Evolutionary conservation across 1,140 invertebrate species (phyloP), one percentile per base, ranked within the genome.

Genomic region (Dreissena rostriformis): DNA sequence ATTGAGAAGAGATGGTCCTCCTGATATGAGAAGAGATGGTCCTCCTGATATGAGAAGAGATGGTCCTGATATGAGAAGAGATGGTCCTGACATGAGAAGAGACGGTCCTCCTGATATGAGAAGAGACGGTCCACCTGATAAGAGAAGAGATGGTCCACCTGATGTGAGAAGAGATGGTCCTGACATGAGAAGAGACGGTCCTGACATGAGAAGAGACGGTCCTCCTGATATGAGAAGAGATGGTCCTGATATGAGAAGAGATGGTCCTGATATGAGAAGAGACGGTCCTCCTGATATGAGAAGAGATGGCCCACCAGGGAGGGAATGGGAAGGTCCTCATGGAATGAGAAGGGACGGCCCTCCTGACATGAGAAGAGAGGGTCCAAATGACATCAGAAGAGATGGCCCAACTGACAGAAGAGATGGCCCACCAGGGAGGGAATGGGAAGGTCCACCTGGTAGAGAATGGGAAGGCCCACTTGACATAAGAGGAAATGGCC

Each of bases 31-130:
- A 72, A 53, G 80, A 51, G 78, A 75, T 68, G 78, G 15, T 5
- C 71, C 66, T 55, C 53, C 65, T 67, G 82, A 57, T 71, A 15
- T 70, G 52, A 77, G 39, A 8, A 86, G 86, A 68, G 86, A 79
- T 19, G 65, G 19, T 28, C 53, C 57, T 72, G 77, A 85, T 80
- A 52, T 63, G 55, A 72, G 73, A 49, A 22, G 67, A 66, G 86
- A 88, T 39, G 53, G 72, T 17, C 57, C 52, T 53, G 57, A 61
- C 22, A n/a, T 61, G 17, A 61, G 57, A 61, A 61, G 57, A 61
- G 78, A 75, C 49, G 78, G 15, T 4, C 71, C 66, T 49, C 70
- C 71, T 22, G 67, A 65, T 52, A 19, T 51, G 66, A 53, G 57
- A 61, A n/a, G 29, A 15, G 29, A 71, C 24, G 61, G 81, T 10